phyloP scores from a whole-genome alignment of 2,797 vertebrate genomes.

The Anguilla anguilla region DNA sequence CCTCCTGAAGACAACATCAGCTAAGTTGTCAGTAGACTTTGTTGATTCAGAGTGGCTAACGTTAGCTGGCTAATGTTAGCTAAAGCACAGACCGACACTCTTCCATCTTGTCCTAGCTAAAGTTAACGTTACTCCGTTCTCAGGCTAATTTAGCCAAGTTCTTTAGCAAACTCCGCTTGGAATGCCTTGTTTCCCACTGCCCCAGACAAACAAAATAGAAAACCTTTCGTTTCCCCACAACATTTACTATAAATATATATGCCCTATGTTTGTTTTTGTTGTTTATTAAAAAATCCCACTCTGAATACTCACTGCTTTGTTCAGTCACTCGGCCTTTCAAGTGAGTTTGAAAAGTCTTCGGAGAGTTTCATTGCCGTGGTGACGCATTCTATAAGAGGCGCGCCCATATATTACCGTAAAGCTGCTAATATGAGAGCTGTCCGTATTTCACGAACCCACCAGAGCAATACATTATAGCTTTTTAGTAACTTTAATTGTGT shows the following conservation, averaged over 20 bases:
- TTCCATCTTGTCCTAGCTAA: neutral
- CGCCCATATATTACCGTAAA: constrained; percentile 10
- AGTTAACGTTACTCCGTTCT: neutral
- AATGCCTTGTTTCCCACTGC: neutral
- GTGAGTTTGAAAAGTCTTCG: constrained; percentile 1
- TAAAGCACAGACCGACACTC: neutral
- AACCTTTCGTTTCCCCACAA: neutral
- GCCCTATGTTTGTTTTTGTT: neutral
- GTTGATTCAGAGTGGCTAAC: neutral
- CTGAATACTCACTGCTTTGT: neutral
- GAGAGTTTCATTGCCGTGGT: neutral
- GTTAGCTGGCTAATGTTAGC: neutral
- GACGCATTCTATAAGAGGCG: neutral
- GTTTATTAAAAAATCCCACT: neutral
- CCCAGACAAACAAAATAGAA: neutral
- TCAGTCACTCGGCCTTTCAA: constrained; percentile 1
- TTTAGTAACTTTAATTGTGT: neutral
- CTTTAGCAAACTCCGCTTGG: neutral
- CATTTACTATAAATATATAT: neutral
- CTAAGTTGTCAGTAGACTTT: neutral
- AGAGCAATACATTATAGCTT: too few species aligned
- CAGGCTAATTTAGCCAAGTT: neutral
- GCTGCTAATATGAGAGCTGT: neutral
- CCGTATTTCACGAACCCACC: neutral
- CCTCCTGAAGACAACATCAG: too few species aligned